Percentiles rank a stretch among this genome's conserved stretches.
phyloP scores from a whole-genome alignment of 2,888 invertebrate species.

The Atrina japonica region DNA sequence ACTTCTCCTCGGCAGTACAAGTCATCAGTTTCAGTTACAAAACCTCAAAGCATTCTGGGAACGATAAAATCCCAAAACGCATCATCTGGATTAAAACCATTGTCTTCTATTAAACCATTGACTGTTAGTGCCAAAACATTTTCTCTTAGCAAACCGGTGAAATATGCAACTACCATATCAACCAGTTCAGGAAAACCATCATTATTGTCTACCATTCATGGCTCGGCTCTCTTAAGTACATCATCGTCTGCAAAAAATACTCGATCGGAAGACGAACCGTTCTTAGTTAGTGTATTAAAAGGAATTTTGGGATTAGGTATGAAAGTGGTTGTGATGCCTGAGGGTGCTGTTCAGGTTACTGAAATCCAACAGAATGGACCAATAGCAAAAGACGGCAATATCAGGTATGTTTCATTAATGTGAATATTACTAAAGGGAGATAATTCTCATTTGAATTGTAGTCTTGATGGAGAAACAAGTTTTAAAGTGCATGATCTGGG shows the following conservation, averaged over 20 bases:
- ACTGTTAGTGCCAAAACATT: constrained; percentile 57
- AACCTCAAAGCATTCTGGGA: constrained; percentile 34
- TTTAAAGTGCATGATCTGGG: too few species aligned
- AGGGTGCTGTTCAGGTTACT: constrained; percentile 66
- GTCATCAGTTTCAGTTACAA: constrained; percentile 51
- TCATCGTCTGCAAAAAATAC: constrained; percentile 53
- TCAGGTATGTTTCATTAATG: constrained; percentile 72
- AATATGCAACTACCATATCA: constrained; percentile 56
- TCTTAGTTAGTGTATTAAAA: constrained; percentile 75
- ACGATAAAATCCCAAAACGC: constrained; percentile 34
- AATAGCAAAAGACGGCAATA: constrained; percentile 72
- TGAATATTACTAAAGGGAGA: too few species aligned
- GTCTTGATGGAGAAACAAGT: too few species aligned
- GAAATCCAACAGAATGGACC: constrained; percentile 73
- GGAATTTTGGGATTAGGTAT: constrained; percentile 77
- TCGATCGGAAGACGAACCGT: constrained; percentile 69
- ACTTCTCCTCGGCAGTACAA: constrained; percentile 39
- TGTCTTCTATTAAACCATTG: constrained; percentile 63
- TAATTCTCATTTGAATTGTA: too few species aligned
- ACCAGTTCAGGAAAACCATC: constrained; percentile 51
- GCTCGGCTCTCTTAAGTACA: not conserved
- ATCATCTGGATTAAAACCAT: constrained; percentile 51
- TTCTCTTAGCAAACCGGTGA: constrained; percentile 50
- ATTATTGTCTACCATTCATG: constrained; percentile 45
- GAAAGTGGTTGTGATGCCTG: constrained; percentile 64